Base-by-base conservation (phyloP, 1,140 invertebrate species). In the Drosophila guanche region DNA sequence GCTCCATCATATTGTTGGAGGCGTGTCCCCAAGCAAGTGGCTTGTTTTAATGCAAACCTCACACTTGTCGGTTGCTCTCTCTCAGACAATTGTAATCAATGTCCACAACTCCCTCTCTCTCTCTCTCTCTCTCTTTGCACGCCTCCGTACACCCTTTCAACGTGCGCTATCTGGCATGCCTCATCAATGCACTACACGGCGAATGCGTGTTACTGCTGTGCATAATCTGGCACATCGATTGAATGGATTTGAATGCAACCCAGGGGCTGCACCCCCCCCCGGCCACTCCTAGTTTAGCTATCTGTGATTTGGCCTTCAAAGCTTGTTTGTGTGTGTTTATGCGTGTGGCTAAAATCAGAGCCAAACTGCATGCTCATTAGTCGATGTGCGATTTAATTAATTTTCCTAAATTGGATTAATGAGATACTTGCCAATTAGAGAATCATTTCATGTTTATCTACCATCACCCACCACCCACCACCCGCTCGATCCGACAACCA, bases 391-490 rank as follows among this genome's bases (percentile, higher is more conserved):
- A 75, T 88, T 81, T 71, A 85, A 85, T 85, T 85, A 85, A 85
- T 85, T 85, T 85, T 67, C 73, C 81, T 77, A 77, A 86, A 85
- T 84, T 80, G 80, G 81, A 84, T 85, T 86, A 86, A 85, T 78
- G 78, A 83, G 78, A 88, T 86, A 86, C 65, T 88, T 83, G 78
- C 65, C 46, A 83, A 77, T 88, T 71, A 68, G 62, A 50, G 58
- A 41, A 57, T 83, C 69, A 81, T 86, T 69, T 80, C 54, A 57
- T 77, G 58, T 62, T 52, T 56, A 25, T 37, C 55, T 33, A 37
- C 1, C 29, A 5, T 5, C n/a, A n/a, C 0, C 0, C 5, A 0
- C 25, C 29, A 33, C 29, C 29, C 29, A 3, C 8, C 3, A 2
- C 33, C 33, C 8, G 1, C 3, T 33, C 16, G 16, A 1, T 27